Evolutionary conservation across 1,140 invertebrate genomes (phyloP).

Genomic region (Planococcus citri): DNA sequence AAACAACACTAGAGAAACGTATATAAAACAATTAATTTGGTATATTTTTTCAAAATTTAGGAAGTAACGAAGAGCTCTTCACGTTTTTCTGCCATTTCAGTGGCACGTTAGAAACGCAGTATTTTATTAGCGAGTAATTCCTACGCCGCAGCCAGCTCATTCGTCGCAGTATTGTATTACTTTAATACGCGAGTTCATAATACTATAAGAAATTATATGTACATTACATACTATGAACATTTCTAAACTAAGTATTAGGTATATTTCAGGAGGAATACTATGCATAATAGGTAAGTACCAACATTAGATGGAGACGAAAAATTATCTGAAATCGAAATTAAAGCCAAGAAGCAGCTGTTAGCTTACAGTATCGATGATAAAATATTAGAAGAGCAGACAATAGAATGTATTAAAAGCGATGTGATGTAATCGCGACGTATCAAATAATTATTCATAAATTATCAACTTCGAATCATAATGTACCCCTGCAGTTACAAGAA

Average conservation of each 20-base stretch:
- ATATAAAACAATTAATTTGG: no score
- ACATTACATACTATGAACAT: no score
- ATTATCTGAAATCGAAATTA: constrained; percentile 26
- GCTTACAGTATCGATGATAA: constrained; percentile 41
- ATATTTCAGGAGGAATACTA: constrained; percentile 36
- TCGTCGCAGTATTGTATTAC: constrained; percentile 33
- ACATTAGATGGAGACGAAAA: constrained; percentile 24
- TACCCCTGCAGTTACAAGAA: not conserved
- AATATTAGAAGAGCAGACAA: constrained; percentile 37
- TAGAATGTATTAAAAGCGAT: constrained; percentile 38
- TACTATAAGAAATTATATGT: no score
- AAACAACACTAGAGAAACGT: no score
- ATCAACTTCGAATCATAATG: constrained; percentile 22
- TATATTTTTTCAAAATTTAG: no score
- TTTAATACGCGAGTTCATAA: constrained; percentile 34
- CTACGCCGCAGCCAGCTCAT: constrained; percentile 38
- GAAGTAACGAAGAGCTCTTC: constrained; percentile 48
- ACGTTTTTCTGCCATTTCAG: constrained; percentile 61
- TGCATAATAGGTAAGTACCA: constrained; percentile 28
- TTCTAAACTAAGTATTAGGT: constrained; percentile 1
- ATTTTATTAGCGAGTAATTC: constrained; percentile 52
- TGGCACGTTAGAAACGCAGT: constrained; percentile 49
- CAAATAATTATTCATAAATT: constrained; percentile 44
- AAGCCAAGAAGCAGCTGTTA: constrained; percentile 32
- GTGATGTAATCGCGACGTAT: constrained; percentile 47